Base-by-base conservation (phyloP, 2,888 invertebrate genomes). In the Agriopis leucophaearia region DNA sequence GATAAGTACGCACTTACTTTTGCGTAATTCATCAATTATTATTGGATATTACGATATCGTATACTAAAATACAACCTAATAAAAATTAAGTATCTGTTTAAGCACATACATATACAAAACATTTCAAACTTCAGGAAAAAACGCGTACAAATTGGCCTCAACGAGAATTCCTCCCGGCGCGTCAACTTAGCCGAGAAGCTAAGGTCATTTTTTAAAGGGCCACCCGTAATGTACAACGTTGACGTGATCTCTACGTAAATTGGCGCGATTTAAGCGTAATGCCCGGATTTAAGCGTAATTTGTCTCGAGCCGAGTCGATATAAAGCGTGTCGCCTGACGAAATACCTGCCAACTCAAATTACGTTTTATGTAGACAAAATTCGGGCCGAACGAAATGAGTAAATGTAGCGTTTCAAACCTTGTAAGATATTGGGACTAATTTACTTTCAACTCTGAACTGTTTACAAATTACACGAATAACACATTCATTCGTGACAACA, bases 181-280 rank as follows among this genome's bases (percentile, higher is more conserved):
- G 57, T 71, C 66, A 68, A 70, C 47, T 65, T 68, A 69, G 70
- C n/a, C 63, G 65, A 64, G 61, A 69, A 73, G 70, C 73, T 77
- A 73, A 73, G 74, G 76, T 78, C 77, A 78, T 82, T 80, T 83
- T 83, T 83, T 78, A 78, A 79, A 81, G 70, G 78, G 75, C 78
- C 77, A 73, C 73, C 70, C 61, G 76, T 81, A 81, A 82, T 80
- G 79, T 81, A 80, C 78, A 81, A 76, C 74, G 75, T 70, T 74
- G 78, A 82, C 84, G 83, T 81, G 84, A 83, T 84, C 81, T 81
- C 79, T 75, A 75, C 81, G 76, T 81, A 85, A 86, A 86, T 86
- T 81, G 84, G 81, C 74, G 75, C 83, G 82, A 86, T 87, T 85
- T 84, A 79, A 69, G 70, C 73, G 72, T 71, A 77, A 75, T 74